Conservation (phyloP, 1,140 invertebrate genomes). For the Drosophila setifemur region DNA sequence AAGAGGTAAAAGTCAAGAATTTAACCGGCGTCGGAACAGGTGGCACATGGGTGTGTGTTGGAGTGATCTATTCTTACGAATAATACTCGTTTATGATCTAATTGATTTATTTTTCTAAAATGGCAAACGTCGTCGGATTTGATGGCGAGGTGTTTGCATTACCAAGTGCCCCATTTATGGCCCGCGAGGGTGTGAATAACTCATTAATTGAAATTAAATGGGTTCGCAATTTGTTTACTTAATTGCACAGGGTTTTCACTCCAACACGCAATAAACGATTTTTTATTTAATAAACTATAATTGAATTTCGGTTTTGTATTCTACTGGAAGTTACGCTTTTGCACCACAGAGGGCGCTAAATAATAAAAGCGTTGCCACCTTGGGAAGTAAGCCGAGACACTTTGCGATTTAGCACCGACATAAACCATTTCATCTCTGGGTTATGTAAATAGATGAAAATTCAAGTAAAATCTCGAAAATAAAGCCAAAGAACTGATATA, state of each 20-base stretch:
- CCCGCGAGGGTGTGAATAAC: not conserved
- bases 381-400: not conserved
- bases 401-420: not conserved
- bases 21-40: constrained; percentile 29
- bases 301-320: not conserved
- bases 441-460: too few species aligned
- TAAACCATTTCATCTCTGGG: too few species aligned
- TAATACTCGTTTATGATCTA: not conserved
- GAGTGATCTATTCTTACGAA: constrained; percentile 4
- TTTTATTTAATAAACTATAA: not conserved
- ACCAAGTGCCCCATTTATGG: not conserved
- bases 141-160: not conserved
- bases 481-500: too few species aligned
- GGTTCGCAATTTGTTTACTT: not conserved
- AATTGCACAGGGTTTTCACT: not conserved
- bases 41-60: constrained; percentile 34
- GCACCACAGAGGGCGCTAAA: not conserved
- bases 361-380: not conserved
- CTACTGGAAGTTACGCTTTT: not conserved
- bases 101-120: constrained; percentile 9
- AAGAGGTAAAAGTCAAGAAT: constrained; percentile 70
- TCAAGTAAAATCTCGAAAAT: too few species aligned
- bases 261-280: not conserved
- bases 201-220: not conserved
- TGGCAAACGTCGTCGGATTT: not conserved